Base-by-base conservation (phyloP, 2,113 vertebrate species). In the Laticauda laticaudata region DNA sequence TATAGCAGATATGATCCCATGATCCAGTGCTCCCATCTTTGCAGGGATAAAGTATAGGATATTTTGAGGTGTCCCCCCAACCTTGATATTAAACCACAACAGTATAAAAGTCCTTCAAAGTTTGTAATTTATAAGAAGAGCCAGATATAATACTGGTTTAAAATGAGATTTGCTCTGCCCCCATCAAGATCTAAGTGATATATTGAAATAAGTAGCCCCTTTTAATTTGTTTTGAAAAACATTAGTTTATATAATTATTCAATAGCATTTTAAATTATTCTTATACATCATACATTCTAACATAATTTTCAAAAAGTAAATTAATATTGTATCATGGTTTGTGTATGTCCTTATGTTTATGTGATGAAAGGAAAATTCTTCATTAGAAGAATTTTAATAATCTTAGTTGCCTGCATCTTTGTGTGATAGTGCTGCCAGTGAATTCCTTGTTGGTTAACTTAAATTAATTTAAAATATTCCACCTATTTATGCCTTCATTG, bases 361-460 rank as follows among this genome's bases (percentile, higher is more conserved):
- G 4, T 86, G 18, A 86, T 57, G 24, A 20, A 9, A 56, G 23
- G 39, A 39, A 81, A 7, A 81, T 39, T 20, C n/a, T 91, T 43
- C 75, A n/a, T 87, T 87, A n/a, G 86, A 87, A 87, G 26, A 87
- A 87, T n/a, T 54, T 53, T 87, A n/a, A n/a, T 87, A n/a, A n/a
- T 4, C 51, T 87, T 87, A 87, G 2, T 54, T 53, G 26, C 48
- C 48, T 87, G 26, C 5, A 7, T 53, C 14, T 53, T 53, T 26
- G 48, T n/a, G 26, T 87, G 18, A 14, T 53, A 29, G 86, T 53
- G 48, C 51, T 88, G 15, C 10, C 54, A 54, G 29, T 21, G 18
- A 88, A 88, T n/a, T 29, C 53, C 51, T 54, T 29, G 87, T 88
- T 34, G 29, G 29, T 54, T 88, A 54, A 88, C 54, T 54, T 20